Conservation (phyloP, 2,888 invertebrate species). For the Lithophane leautieri region DNA sequence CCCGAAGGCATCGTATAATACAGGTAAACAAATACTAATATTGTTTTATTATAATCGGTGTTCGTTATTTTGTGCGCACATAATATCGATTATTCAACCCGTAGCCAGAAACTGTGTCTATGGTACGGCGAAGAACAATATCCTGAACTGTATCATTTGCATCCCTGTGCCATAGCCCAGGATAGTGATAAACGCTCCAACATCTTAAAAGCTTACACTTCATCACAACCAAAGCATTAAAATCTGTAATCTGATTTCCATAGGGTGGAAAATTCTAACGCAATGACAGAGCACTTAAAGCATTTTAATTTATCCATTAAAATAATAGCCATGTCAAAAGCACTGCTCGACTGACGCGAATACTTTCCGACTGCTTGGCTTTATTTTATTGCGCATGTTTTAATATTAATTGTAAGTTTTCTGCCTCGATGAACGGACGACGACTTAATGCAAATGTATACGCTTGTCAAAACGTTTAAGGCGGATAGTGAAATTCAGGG, state of each 20-base stretch:
- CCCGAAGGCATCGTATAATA: constrained; percentile 57
- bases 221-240: constrained; percentile 42
- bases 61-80: constrained; percentile 52
- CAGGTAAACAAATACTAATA: constrained; percentile 59
- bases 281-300: constrained; percentile 56
- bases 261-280: constrained; percentile 62
- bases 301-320: constrained; percentile 67
- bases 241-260: constrained; percentile 30
- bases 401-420: constrained; percentile 90
- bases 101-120: constrained; percentile 53
- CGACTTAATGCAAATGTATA: constrained; percentile 80
- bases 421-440: constrained; percentile 77
- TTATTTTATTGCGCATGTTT: constrained; percentile 89
- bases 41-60: constrained; percentile 60
- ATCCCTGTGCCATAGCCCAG: constrained; percentile 74
- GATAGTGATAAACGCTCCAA: constrained; percentile 70
- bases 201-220: constrained; percentile 60
- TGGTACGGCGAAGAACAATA: constrained; percentile 72
- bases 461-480: constrained; percentile 82
- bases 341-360: constrained; percentile 84
- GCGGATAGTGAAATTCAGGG: constrained; percentile 73
- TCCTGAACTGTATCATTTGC: constrained; percentile 76
- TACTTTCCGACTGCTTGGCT: constrained; percentile 87
- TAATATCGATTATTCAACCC: constrained; percentile 46
- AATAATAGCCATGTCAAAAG: constrained; percentile 88